Evolutionary conservation across 2,797 vertebrate species (phyloP).

Genomic region (Chaetophractus vellerosus): DNA sequence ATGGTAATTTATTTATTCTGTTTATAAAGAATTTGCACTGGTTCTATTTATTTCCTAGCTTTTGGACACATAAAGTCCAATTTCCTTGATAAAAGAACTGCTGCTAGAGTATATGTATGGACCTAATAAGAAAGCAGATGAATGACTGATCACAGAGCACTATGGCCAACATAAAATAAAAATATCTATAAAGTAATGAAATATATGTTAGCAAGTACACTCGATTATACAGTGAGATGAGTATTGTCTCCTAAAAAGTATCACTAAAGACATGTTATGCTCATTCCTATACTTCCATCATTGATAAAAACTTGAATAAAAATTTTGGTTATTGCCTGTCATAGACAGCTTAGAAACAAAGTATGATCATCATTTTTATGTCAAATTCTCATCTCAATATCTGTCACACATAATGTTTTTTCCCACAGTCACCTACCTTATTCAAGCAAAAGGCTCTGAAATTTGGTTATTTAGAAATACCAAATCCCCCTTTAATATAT

Average conservation of each 20-base stretch:
- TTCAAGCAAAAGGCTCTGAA: conserved; percentile 19
- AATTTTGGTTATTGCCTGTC: not conserved
- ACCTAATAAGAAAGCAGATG: not conserved
- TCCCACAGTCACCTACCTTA: not conserved
- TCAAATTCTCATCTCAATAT: not conserved
- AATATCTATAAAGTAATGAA: not conserved
- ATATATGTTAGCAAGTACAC: not conserved
- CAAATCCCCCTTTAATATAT: not conserved
- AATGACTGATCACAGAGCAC: not conserved
- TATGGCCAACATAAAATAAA: not conserved
- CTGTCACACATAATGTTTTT: not conserved
- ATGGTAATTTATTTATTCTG: conserved; percentile 61
- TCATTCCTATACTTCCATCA: not conserved
- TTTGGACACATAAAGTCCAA: not conserved
- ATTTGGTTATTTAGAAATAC: conserved; percentile 44
- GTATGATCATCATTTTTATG: not conserved
- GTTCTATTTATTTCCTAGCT: conserved; percentile 10
- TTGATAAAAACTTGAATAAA: not conserved
- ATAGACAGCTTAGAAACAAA: conserved; percentile 24
- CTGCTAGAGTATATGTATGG: not conserved
- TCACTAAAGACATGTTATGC: not conserved
- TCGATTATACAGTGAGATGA: not conserved
- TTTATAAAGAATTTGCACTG: conserved; percentile 55
- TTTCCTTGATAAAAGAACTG: conserved; percentile 29
- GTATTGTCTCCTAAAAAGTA: not conserved